phyloP scores from a whole-genome alignment of 1,140 invertebrate genomes.

The Brachionus paranguensis region DNA sequence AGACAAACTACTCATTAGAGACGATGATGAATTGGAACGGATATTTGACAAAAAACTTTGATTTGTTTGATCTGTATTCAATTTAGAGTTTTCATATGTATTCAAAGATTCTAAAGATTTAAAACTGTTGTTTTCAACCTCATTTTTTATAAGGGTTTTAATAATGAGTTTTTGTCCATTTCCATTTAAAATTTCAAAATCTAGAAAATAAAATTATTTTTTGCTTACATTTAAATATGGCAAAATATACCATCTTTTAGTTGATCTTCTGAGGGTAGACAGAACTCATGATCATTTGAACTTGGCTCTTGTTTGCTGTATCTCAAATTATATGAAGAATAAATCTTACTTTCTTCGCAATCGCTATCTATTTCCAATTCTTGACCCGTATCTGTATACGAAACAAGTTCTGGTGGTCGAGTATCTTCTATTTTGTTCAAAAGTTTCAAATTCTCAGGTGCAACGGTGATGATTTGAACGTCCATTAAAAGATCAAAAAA shows the following conservation, averaged over 20 bases:
- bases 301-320: neutral
- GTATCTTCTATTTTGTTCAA: neutral
- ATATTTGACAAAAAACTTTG: neutral
- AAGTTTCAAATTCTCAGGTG: neutral
- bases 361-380: neutral
- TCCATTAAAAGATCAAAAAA: slow-evolving; percentile 30
- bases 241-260: neutral
- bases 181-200: neutral
- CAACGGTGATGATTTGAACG: slow-evolving; percentile 14
- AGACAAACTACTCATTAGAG: neutral
- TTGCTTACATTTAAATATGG: neutral
- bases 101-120: neutral
- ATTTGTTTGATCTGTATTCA: neutral
- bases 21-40: neutral
- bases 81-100: neutral
- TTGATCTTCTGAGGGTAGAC: neutral
- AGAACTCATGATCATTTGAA: neutral
- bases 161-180: slow-evolving; percentile 6
- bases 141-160: neutral
- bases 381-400: neutral
- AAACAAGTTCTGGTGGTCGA: neutral
- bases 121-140: neutral
- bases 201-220: neutral
- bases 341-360: neutral
- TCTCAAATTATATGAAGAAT: slow-evolving; percentile 5